These are phyloP conservation scores for Apis laboriosa DNA, from an alignment of 1,140 invertebrate species.

Conservation along the genomic window DNA sequence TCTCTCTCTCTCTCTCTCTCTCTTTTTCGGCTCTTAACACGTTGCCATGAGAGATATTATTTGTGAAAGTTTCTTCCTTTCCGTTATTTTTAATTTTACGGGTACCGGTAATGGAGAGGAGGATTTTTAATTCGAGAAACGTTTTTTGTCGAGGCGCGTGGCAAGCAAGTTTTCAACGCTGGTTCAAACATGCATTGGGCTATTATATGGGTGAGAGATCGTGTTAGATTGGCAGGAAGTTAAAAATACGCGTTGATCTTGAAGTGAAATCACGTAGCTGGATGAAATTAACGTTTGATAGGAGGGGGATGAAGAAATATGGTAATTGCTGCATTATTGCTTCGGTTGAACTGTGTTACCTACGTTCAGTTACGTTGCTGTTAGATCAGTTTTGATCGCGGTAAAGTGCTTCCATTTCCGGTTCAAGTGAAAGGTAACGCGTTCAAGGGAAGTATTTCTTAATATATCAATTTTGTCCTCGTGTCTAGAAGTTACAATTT, in stretches of 20 bases:
- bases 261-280: background rate
- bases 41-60: background rate
- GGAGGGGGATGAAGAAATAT: background rate
- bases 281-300: background rate
- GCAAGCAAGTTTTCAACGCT: no score
- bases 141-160: no score
- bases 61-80: no score
- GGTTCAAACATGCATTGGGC: no score
- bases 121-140: no score
- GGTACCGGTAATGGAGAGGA: no score
- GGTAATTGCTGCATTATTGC: background rate
- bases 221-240: no score
- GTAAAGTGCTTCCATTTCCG: conserved; percentile 9
- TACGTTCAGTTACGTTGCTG: background rate
- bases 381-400: conserved; percentile 3
- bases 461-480: background rate
- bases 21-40: background rate
- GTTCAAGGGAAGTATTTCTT: background rate
- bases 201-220: no score
- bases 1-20: background rate
- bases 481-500: no score
- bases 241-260: background rate
- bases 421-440: background rate
- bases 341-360: background rate
- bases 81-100: no score